phyloP scores from a whole-genome alignment of 2,797 vertebrate species.

The Phalloptychus januarius region DNA sequence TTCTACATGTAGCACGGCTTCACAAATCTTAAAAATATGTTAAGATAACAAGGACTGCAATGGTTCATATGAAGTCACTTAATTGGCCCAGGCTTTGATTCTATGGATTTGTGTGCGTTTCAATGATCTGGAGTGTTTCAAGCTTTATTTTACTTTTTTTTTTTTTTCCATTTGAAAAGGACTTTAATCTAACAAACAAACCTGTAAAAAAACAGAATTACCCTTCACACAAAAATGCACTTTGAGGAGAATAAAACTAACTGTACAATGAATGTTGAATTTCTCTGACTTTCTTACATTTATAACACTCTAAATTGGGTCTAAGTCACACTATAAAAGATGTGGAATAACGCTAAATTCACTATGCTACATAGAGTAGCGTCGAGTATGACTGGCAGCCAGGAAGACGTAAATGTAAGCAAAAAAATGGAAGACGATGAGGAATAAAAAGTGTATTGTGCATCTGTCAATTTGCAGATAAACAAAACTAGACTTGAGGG shows the following conservation, averaged over 20 bases:
- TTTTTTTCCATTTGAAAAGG: neutral
- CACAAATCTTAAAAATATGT: neutral
- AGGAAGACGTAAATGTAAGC: neutral
- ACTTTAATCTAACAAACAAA: neutral
- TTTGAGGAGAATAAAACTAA: neutral
- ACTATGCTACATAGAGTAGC: neutral
- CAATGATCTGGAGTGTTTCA: neutral
- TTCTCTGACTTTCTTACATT: neutral
- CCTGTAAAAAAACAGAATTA: neutral
- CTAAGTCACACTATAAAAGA: neutral
- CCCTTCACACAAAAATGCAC: neutral
- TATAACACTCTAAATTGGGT: too few species aligned
- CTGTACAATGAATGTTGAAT: neutral
- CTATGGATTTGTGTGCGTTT: neutral
- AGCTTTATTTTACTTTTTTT: neutral
- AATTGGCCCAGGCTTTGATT: neutral
- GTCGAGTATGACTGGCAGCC: neutral
- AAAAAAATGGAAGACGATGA: neutral
- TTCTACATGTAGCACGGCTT: neutral
- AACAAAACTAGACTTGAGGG: constrained; percentile 16
- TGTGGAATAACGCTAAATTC: neutral
- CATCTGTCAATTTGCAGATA: neutral
- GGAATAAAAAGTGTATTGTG: neutral
- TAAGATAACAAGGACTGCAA: neutral
- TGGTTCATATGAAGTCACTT: neutral